Conservation (phyloP, 2,113 vertebrate genomes). For the Stegastes partitus region DNA sequence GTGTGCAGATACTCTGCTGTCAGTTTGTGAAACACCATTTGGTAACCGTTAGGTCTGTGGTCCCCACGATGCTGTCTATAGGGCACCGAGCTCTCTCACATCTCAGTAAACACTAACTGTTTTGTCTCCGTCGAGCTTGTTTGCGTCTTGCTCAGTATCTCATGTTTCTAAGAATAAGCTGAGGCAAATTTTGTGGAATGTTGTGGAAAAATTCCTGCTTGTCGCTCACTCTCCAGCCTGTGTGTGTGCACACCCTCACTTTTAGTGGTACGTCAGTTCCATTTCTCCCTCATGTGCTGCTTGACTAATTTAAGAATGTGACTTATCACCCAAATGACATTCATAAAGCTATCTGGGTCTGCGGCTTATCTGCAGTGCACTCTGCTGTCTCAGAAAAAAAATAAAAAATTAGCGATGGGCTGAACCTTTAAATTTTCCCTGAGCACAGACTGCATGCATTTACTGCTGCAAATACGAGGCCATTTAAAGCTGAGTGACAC, state of each 20-base stretch:
- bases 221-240: background rate
- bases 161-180: constrained; percentile 42
- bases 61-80: background rate
- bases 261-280: constrained; percentile 4
- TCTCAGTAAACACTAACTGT: constrained; percentile 9
- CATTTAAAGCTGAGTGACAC: constrained; percentile 38
- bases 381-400: constrained; percentile 33
- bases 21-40: background rate
- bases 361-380: constrained; percentile 60
- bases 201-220: constrained; percentile 49
- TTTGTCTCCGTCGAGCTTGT: constrained; percentile 16
- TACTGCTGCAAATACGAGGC: constrained; percentile 25
- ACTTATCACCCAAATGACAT: constrained; percentile 71
- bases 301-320: constrained; percentile 73
- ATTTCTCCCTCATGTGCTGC: constrained; percentile 58
- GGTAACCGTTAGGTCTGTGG: background rate
- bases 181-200: constrained; percentile 59
- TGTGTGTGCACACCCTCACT: constrained; percentile 1
- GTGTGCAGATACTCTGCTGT: background rate
- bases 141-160: constrained; percentile 43
- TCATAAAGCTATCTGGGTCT: constrained; percentile 48
- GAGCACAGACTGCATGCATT: constrained; percentile 31
- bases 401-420: constrained; percentile 6
- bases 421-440: constrained; percentile 39
- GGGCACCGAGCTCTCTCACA: background rate